Evolutionary conservation across 2,888 invertebrate species (phyloP), one percentile per base, ranked within the genome.

Genomic region (Cyaniris semiargus): DNA sequence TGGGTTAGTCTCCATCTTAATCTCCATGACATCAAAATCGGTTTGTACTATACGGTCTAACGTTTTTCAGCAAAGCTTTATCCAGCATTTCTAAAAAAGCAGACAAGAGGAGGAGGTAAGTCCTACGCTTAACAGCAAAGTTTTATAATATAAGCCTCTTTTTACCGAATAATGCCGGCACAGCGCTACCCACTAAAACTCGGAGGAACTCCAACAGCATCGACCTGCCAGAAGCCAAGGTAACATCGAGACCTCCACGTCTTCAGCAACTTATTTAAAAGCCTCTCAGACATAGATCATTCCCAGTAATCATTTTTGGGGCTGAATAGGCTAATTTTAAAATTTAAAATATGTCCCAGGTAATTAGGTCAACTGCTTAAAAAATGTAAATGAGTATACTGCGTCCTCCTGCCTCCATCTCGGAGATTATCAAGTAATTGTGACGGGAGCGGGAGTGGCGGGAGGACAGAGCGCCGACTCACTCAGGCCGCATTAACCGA

Each of bases 401-500:
- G 44, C 44, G 27, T 48, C 44, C 44, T 48, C 21, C 71, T 71
- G 21, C 18, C 38, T 44, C 74, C 74, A 74, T 74, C 77, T 77
- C 77, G 77, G 58, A 77, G 77, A 60, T 77, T 78, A 79, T 78
- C 76, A 79, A 44, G 75, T 75, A 75, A 71, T 56, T 75, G 70
- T 38, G 60, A 53, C 66, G 58, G 58, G 53, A 53, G 53, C 66
- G 58, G 58, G 53, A 53, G 53, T 18, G 53, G 53, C 18, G 53
- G 53, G 48, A 48, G 71, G 44, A 76, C 76, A 80, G 86, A 88
- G 82, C 82, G 83, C 83, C 87, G 80, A 90, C 88, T 91, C 91
- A 91, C 91, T 91, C 89, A 86, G 85, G 84, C 80, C 78, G 85
- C 84, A 88, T 89, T 89, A 89, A 76, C 78, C 56, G 44, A 79